These are phyloP conservation scores for Myiotriccus ornatus DNA, from an alignment of 2,797 vertebrate genomes.

Conservation along the genomic window DNA sequence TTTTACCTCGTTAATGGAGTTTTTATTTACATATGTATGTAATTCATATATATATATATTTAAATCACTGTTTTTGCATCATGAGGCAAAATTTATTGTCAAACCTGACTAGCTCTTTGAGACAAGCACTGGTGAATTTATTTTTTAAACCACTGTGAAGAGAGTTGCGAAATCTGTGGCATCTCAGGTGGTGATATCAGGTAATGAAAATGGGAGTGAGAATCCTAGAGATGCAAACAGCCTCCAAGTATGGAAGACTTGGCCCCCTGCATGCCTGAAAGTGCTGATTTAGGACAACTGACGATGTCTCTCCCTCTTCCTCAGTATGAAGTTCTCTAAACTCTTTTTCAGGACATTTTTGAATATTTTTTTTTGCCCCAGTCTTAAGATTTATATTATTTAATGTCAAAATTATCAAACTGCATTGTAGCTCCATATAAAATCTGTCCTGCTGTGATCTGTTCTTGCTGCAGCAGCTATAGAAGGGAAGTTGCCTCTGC, in stretches of 20 bases:
- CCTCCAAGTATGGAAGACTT: neutral
- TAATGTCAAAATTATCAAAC: neutral
- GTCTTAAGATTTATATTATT: neutral
- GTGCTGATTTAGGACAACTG: neutral
- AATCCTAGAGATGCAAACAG: neutral
- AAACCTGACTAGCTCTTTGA: neutral
- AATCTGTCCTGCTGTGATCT: neutral
- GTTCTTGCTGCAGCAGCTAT: neutral
- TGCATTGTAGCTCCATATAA: neutral
- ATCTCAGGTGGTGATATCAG: neutral
- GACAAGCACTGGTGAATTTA: neutral
- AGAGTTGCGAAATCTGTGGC: neutral
- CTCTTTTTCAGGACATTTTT: neutral
- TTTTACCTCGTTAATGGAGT: neutral
- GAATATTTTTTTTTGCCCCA: neutral
- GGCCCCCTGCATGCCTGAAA: neutral
- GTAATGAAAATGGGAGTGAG: neutral
- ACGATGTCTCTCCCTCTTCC: neutral
- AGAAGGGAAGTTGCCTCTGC: neutral
- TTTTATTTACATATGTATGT: neutral
- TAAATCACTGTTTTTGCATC: neutral
- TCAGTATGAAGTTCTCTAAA: neutral
- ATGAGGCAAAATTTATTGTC: neutral
- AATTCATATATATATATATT: neutral
- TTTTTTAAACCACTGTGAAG: neutral